Percentiles rank a stretch among this genome's conserved stretches.
phyloP scores from a whole-genome alignment of 2,113 vertebrate species.

The Podarcis cretensis region DNA sequence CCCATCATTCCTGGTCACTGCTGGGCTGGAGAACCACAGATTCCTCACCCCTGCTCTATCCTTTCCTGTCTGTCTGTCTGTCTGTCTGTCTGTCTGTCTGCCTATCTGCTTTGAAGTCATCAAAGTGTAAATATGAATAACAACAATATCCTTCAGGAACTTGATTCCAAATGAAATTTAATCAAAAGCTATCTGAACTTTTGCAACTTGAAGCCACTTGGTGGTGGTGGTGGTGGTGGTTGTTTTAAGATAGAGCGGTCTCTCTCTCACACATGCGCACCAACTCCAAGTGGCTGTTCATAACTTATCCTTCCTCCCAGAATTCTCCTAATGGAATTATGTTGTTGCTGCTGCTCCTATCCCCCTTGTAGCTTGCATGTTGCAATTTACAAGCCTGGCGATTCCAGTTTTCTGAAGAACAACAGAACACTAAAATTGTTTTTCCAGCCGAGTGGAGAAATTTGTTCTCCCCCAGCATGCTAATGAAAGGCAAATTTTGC shows the following conservation, averaged over 20 bases:
- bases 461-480: background rate
- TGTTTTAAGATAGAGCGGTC: no score
- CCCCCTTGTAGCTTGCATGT: background rate
- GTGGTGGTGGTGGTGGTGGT: no score
- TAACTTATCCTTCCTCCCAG: background rate
- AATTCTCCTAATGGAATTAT: background rate
- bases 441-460: background rate
- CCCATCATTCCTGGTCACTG: no score
- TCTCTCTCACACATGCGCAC: no score
- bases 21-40: no score
- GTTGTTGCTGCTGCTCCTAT: background rate
- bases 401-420: background rate
- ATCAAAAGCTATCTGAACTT: background rate
- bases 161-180: background rate
- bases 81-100: no score
- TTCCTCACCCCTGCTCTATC: no score
- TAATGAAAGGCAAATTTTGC: constrained; percentile 8
- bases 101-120: background rate
- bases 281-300: background rate
- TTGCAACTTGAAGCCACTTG: background rate
- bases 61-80: no score
- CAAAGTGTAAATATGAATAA: background rate
- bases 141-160: background rate
- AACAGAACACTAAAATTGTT: background rate
- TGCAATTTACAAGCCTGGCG: background rate